Evolutionary conservation across 2,888 invertebrate genomes (phyloP).

Genomic region (Eulithis testata): DNA sequence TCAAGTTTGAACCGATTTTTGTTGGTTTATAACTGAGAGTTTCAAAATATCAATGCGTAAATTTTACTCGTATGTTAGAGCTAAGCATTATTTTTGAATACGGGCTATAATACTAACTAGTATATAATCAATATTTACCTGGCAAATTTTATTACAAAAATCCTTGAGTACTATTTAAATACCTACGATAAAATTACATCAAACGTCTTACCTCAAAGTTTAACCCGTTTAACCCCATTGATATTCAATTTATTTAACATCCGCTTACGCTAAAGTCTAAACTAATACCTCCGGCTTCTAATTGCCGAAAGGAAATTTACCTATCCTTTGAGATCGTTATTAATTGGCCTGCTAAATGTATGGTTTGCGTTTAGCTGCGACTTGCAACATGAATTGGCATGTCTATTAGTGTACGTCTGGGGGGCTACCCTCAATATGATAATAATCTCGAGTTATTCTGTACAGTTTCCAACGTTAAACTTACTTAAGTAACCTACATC

Average conservation of each 20-base stretch:
- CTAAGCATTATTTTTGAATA: no score
- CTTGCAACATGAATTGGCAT: constrained; percentile 14
- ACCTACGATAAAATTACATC: background rate
- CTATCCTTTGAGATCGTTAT: constrained; percentile 26
- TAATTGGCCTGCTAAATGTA: constrained; percentile 24
- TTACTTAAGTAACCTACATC: no score
- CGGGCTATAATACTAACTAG: no score
- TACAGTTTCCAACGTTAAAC: no score
- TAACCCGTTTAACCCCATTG: constrained; percentile 9
- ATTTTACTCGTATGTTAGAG: no score
- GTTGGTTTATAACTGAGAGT: no score
- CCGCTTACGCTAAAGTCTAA: constrained; percentile 22
- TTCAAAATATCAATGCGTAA: no score
- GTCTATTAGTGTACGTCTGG: constrained; percentile 9
- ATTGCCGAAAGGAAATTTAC: constrained; percentile 23
- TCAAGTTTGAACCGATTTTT: no score
- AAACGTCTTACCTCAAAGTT: constrained; percentile 4
- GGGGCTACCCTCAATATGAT: background rate
- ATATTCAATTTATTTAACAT: constrained; percentile 30
- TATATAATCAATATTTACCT: no score
- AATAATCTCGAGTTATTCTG: background rate
- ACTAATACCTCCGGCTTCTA: constrained; percentile 25
- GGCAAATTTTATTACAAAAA: no score
- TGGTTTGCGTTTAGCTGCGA: constrained; percentile 10
- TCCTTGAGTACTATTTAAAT: background rate